A percentile compares a stretch with the other conserved stretches of the same genome.
phyloP scores from a whole-genome alignment of 2,113 vertebrate genomes.

The Forbesichthys papilliferus region DNA sequence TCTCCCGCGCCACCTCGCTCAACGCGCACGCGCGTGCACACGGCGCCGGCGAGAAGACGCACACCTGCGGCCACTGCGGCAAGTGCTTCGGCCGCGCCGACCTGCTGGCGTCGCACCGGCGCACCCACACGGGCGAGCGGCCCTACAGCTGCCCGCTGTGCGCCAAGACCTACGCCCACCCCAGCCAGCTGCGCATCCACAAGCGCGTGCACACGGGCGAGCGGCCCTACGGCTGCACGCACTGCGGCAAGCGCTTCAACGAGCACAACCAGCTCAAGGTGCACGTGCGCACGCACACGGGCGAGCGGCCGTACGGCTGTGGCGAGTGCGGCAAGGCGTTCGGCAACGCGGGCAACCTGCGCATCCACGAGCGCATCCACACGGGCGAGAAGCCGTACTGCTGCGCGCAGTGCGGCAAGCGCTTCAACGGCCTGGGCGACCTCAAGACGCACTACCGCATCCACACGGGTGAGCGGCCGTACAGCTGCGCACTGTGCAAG shows the following conservation, averaged over 20 bases:
- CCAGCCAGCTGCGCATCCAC: conserved; percentile 75
- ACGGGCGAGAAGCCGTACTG: conserved; percentile 75
- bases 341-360: conserved; percentile 70
- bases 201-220: conserved; percentile 75
- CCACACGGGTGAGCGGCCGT: conserved; percentile 77
- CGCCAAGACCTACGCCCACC: conserved; percentile 69
- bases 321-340: conserved; percentile 72
- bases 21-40: conserved; percentile 70
- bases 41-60: conserved; percentile 40
- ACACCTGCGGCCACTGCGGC: conserved; percentile 67
- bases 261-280: conserved; percentile 78
- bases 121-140: conserved; percentile 72
- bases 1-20: conserved; percentile 53
- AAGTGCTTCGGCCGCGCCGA: conserved; percentile 70
- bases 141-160: conserved; percentile 72
- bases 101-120: conserved; percentile 70
- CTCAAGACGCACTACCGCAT: conserved; percentile 75
- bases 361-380: conserved; percentile 74
- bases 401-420: conserved; percentile 75
- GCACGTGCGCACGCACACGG: conserved; percentile 75
- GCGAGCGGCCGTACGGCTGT: conserved; percentile 74
- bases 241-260: conserved; percentile 72
- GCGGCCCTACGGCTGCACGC: conserved; percentile 68
- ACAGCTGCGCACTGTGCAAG: conserved; percentile 73
- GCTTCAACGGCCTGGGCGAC: conserved; percentile 71